These are phyloP conservation scores for Eupithecia exiguata DNA, from an alignment of 2,888 invertebrate species.

Conservation along the genomic window DNA sequence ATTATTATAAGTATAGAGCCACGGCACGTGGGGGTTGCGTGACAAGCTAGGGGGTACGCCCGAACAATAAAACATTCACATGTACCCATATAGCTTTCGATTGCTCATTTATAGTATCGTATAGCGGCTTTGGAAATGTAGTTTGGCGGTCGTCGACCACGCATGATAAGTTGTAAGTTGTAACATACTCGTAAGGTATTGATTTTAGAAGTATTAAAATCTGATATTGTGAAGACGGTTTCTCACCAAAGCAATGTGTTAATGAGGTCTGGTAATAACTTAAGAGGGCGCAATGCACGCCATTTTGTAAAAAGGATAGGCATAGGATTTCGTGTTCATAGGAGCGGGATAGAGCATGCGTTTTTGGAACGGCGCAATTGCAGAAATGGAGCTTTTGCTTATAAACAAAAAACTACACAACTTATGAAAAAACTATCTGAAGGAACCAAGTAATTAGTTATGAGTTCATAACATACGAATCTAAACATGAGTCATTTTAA, in stretches of 20 bases:
- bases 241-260: background rate
- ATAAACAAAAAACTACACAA: too few species aligned
- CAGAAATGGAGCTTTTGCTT: too few species aligned
- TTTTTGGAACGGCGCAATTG: too few species aligned
- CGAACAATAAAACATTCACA: constrained; percentile 41
- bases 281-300: too few species aligned
- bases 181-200: too few species aligned
- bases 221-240: background rate
- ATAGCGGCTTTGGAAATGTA: constrained; percentile 38
- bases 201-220: background rate
- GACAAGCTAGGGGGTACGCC: constrained; percentile 38
- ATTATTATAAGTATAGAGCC: constrained; percentile 3
- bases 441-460: too few species aligned
- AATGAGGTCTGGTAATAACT: background rate
- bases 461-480: too few species aligned
- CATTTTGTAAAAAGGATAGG: too few species aligned
- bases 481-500: too few species aligned
- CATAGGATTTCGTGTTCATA: too few species aligned
- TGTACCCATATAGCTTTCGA: constrained; percentile 27
- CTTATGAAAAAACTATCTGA: too few species aligned
- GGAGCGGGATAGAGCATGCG: too few species aligned
- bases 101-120: constrained; percentile 35
- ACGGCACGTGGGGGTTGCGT: constrained; percentile 34
- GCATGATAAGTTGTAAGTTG: background rate
- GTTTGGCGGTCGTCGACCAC: constrained; percentile 12